Base-by-base conservation (phyloP, 2,797 vertebrate genomes). In the Trachurus trachurus region DNA sequence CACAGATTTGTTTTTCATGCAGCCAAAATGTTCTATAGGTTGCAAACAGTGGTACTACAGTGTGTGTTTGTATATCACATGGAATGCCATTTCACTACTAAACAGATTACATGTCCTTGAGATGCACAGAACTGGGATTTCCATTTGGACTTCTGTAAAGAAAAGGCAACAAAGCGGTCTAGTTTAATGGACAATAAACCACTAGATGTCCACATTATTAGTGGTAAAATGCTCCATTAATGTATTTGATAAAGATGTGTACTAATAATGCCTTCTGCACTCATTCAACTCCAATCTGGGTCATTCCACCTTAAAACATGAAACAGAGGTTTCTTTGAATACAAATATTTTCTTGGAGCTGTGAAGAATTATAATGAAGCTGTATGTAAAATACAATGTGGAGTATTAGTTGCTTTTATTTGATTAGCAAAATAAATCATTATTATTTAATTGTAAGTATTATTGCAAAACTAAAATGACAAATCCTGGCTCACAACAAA, bases 181-280 rank as follows among this genome's bases (percentile, higher is more conserved):
- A 60, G 6, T 79, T 66, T 57, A 81, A 63, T 79, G 47, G 31
- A 66, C 22, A 16, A 62, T 10, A 61, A 7, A 63, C 53, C 57
- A 65, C 12, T 61, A 57, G 15, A 69, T 63, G 34, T 54, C 11
- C 17, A 49, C 53, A 29, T 62, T 64, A 66, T 65, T 70, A 3
- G 26, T 39, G 26, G 0, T 9, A 47, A 50, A 62, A 26, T 54
- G 2, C 13, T 52, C 44, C 3, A 54, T 71, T 61, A 52, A 70
- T 57, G 34, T 31, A 16, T 49, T 31, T 19, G n/a, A 11, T 19
- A 47, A 59, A 40, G 16, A 42, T 13, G 21, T 65, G 6, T 76
- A 50, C 16, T 49, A 7, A 42, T 65, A 13, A 9, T 15, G 1
- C 19, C 7, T 7, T 58, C 59, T 64, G 52, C 45, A 60, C 19